Conservation (phyloP, 1,140 invertebrate species). For the Agrilus planipennis region DNA sequence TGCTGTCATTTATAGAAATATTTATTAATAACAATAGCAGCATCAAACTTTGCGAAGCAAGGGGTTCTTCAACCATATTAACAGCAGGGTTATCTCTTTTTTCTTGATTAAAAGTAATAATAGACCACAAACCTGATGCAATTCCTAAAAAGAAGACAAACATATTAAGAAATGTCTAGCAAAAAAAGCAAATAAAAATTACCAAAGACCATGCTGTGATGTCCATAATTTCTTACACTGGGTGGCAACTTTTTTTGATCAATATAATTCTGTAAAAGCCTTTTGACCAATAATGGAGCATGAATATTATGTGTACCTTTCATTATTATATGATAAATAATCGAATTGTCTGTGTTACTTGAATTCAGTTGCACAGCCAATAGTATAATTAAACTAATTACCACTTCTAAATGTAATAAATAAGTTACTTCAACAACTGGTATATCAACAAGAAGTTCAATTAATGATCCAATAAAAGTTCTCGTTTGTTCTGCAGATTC, state of each 20-base stretch:
- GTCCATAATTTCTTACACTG: slow-evolving; percentile 47
- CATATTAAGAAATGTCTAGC: slow-evolving; percentile 4
- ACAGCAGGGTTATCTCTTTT: slow-evolving; percentile 28
- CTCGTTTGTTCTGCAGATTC: slow-evolving; percentile 41
- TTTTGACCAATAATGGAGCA: slow-evolving; percentile 62
- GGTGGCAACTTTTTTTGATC: slow-evolving; percentile 62
- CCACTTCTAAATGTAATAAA: slow-evolving; percentile 73
- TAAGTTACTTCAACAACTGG: slow-evolving; percentile 79
- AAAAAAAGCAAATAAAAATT: slow-evolving; percentile 18
- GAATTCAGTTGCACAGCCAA: slow-evolving; percentile 83
- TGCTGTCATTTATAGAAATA: slow-evolving; percentile 69
- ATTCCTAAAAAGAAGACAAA: slow-evolving; percentile 25
- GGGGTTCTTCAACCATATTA: slow-evolving; percentile 45
- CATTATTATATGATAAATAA: slow-evolving; percentile 55
- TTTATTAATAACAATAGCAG: slow-evolving; percentile 81
- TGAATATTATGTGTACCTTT: slow-evolving; percentile 57
- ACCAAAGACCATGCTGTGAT: slow-evolving; percentile 74
- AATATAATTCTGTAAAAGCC: slow-evolving; percentile 65
- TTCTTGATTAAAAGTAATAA: slow-evolving; percentile 40
- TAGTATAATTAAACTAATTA: slow-evolving; percentile 75
- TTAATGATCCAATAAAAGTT: slow-evolving; percentile 54
- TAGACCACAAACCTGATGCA: slow-evolving; percentile 70
- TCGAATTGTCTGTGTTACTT: slow-evolving; percentile 46
- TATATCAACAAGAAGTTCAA: slow-evolving; percentile 66
- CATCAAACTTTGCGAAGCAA: slow-evolving; percentile 81